Evolutionary conservation across 1,140 invertebrate species (phyloP), one percentile per base, ranked within the genome.

Genomic region (Odontomachus brunneus): DNA sequence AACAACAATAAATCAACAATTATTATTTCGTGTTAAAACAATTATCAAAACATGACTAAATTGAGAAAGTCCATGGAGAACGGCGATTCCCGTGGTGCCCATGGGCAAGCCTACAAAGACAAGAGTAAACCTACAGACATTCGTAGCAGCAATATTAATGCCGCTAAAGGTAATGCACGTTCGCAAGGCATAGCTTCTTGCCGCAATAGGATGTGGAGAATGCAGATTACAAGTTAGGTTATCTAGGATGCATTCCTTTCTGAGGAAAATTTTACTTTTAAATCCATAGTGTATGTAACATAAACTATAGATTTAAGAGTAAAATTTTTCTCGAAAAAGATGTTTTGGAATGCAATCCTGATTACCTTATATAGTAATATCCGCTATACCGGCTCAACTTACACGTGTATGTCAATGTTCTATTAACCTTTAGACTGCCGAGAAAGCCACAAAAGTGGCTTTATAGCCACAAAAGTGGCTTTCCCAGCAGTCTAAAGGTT

Each of bases 111-210:
- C 53, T 98, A 97, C 89, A 97, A 97, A 94, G 97, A 98, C 94
- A 99, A 98, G 96, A 98, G 97, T 89, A 99, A 99, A 94, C 98
- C 98, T 15, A 95, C 96, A 17, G 98, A 99, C 95, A 99, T 99
- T 91, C 96, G 99, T 63, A 95, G 96, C 78, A 99, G 98, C 90
- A 99, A 99, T 93, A 99, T 99, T 84, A 97, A 97, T 93, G 99
- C 99, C 85, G 99, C 98, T 29, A 99, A 99, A 97, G 98, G 98
- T 99, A 24, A 72, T 57, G 29, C 9, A 49, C 26, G 29, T 57
- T 51, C 11, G 26, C 44, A 5, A 7, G 15, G 26, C n/a, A 5
- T 33, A 44, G 5, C 12, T 26, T 66, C n/a, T 24, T 19, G 48
- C 2, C 44, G 24, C 15, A 22, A 14, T 48, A 19, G 38, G 19